Base-by-base conservation (phyloP, 2,113 vertebrate species). In the Plecturocebus donacophilus region DNA sequence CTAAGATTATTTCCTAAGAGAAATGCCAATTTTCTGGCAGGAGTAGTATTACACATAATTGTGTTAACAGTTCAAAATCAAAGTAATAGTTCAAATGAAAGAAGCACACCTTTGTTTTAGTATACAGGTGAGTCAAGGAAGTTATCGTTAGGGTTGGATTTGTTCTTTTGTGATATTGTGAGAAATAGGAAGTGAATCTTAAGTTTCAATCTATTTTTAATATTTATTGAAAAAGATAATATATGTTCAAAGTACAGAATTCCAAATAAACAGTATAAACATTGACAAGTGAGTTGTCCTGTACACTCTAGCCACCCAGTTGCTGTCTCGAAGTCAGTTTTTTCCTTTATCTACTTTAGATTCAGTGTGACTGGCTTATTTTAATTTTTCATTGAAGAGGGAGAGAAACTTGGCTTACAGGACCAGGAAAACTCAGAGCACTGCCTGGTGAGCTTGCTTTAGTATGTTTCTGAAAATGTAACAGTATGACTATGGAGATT, bases 181-280 rank as follows among this genome's bases (percentile, higher is more conserved):
- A 30, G 61, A 38, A 61, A 93, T 68, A 96, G 40, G 14, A 83
- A 58, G 9, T 76, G 30, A 83, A 79, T 84, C 54, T 83, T 84
- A 75, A 73, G 32, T 91, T 95, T 93, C 47, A 86, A 13, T 86
- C 27, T 81, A 20, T 79, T 92, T 95, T 86, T 93, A 61, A 90
- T 88, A 40, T 92, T 90, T 56, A 30, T 92, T 96, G 91, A 80
- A 30, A n/a, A 66, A 93, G 25, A 30, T 14, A 38, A 35, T 38
- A 4, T 45, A n/a, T 49, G 17, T 84, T 79, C 8, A 6, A n/a
- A 91, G 52, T 92, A 89, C 23, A 75, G 20, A 94, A 88, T 87
- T 76, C 47, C 32, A 80, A 84, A 93, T 86, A 80, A 92, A 38
- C 19, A 83, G 54, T 73, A 4, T 93, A 77, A 80, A 35, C 30